Evolutionary conservation across 2,113 vertebrate genomes (phyloP), one percentile per base, ranked within the genome.

Genomic region (Centrocercus urophasianus): DNA sequence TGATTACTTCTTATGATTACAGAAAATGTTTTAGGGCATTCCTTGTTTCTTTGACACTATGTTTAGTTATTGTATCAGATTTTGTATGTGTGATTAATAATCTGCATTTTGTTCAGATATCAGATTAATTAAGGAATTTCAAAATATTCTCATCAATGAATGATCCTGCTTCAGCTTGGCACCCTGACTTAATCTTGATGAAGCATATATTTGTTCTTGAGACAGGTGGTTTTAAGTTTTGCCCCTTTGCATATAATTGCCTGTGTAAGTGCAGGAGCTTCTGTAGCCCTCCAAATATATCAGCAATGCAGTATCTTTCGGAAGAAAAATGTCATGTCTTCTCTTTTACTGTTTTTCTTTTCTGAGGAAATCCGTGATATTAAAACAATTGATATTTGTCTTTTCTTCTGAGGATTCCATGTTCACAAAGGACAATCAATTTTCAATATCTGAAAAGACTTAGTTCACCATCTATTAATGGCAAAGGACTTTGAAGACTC

Each of bases 61-160:
- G 75, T 87, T 75, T 91, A 91, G 43, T 83, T 89, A 47, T 91
- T 72, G 54, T 89, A 78, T 84, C 73, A 78, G 57, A 67, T 89
- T 70, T 90, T 6, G 3, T 82, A 86, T 72, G 67, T 74, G 43
- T 20, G 67, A 61, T 81, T 83, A 92, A 90, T 47, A 84, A 93
- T 89, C 71, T 87, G 54, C 70, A 72, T 87, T 85, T 91, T 20
- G 43, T 95, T 93, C 89, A 94, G 75, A 79, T 85, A 95, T 79
- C 87, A 94, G 74, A 93, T 95, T 96, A 93, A 95, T 95, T 89
- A 89, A 73, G 63, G 48, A 54, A 25, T 94, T 94, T 89, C 78
- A 85, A 34, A 79, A 70, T 84, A 63, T 91, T 79, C 71, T 91
- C 75, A 73, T 89, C 75, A 79, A 71, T 70, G 66, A 70, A 70